These are phyloP conservation scores for Heliconius melpomene DNA, from an alignment of 1,140 invertebrate species.

Conservation along the genomic window DNA sequence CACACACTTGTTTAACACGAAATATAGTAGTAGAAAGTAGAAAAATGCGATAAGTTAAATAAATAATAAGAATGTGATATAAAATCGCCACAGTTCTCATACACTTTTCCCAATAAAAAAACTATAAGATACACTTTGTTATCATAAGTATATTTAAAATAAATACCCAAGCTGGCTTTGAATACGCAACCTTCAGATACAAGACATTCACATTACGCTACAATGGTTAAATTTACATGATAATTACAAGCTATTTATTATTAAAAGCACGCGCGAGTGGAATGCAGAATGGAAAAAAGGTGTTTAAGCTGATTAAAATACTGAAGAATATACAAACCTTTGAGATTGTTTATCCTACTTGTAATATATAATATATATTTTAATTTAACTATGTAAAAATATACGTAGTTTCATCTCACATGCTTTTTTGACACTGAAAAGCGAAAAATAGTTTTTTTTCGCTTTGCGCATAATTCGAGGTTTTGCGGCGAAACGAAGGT, in stretches of 20 bases:
- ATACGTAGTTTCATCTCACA: too few species aligned
- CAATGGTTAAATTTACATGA: slow-evolving; percentile 11
- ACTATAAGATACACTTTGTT: not conserved
- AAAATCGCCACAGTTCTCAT: not conserved
- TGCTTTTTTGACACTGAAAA: too few species aligned
- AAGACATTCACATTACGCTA: not conserved
- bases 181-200: not conserved
- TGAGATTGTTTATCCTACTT: not conserved
- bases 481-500: too few species aligned
- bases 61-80: not conserved
- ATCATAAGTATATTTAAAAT: not conserved
- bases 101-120: not conserved
- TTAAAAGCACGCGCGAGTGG: slow-evolving; percentile 4
- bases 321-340: not conserved
- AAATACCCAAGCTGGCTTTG: not conserved
- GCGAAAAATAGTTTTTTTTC: too few species aligned
- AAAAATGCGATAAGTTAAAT: not conserved
- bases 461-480: too few species aligned
- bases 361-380: too few species aligned
- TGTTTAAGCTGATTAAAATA: slow-evolving; percentile 2
- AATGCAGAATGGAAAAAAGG: not conserved
- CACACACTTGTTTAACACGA: too few species aligned
- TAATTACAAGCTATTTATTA: slow-evolving; percentile 3
- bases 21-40: too few species aligned
- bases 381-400: too few species aligned